phyloP scores from a whole-genome alignment of 1,140 invertebrate genomes.

The Aethina tumida region DNA sequence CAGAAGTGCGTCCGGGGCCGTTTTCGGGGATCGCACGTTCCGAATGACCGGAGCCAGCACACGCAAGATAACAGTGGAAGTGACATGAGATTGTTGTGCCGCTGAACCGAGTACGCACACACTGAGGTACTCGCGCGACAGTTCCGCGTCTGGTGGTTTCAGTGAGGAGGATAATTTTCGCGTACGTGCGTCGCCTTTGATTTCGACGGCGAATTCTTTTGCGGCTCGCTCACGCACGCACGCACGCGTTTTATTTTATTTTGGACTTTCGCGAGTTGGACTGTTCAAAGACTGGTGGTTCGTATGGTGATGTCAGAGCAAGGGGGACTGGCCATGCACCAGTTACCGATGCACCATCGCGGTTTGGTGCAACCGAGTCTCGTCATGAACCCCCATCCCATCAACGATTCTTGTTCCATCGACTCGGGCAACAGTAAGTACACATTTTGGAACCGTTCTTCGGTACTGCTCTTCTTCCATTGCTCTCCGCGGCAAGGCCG shows the following conservation, averaged over 20 bases:
- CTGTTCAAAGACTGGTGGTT: slow-evolving; percentile 24
- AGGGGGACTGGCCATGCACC: slow-evolving; percentile 47
- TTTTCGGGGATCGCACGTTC: too few relatives aligned
- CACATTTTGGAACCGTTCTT: too few relatives aligned
- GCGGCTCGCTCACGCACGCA: neutral
- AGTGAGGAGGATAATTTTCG: too few relatives aligned
- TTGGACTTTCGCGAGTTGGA: slow-evolving; percentile 11
- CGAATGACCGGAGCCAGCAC: too few relatives aligned
- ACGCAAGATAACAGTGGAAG: too few relatives aligned
- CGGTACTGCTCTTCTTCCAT: too few relatives aligned
- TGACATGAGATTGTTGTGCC: slow-evolving; percentile 1
- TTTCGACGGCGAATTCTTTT: slow-evolving; percentile 1
- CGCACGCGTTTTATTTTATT: neutral
- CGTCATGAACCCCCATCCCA: slow-evolving; percentile 46
- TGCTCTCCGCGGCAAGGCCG: neutral
- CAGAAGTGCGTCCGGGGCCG: too few relatives aligned
- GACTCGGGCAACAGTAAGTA: slow-evolving; percentile 35
- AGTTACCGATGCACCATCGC: slow-evolving; percentile 43
- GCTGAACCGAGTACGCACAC: neutral
- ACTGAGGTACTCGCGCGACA: neutral
- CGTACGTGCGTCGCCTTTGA: neutral
- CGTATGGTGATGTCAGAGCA: slow-evolving; percentile 49
- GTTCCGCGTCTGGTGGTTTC: neutral
- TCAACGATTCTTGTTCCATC: slow-evolving; percentile 32
- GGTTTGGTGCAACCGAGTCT: slow-evolving; percentile 46